Base-by-base conservation (phyloP, 1,140 invertebrate genomes). In the Melitaea cinxia region DNA sequence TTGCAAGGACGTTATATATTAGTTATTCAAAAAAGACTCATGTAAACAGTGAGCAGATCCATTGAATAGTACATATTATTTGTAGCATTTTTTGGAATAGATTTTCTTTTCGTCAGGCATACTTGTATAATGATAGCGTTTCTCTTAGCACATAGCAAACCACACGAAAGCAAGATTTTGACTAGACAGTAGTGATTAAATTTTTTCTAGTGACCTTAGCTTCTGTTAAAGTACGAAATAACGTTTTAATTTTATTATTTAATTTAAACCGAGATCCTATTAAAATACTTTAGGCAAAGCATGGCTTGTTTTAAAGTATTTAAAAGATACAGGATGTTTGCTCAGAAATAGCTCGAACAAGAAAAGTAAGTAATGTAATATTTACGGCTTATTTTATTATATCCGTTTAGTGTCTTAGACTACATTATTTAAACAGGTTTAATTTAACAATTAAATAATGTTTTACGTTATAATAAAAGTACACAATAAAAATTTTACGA, bases 121-220 rank as follows among this genome's bases (percentile, higher is more conserved):
- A n/a, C n/a, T n/a, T n/a, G n/a, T n/a, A n/a, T n/a, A n/a, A n/a
- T n/a, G n/a, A n/a, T n/a, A n/a, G n/a, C n/a, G n/a, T n/a, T n/a
- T n/a, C n/a, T n/a, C n/a, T n/a, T n/a, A n/a, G n/a, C n/a, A n/a
- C n/a, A n/a, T n/a, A n/a, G n/a, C n/a, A n/a, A n/a, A 42, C 54
- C 37, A 23, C 54, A 56, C 10, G 14, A 56, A 56, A 23, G 35
- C 37, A 15, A 55, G 30, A 17, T 56, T 21, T 42, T 42, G 54
- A 42, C 54, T 42, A 56, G 54, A 56, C 54, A 26, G 14, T 26
- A 26, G 39, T 56, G 42, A 56, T 56, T 56, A 56, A 45, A 56
- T 42, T 26, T 28, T 23, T 56, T 42, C 37, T 42, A 42, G 37
- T 56, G 24, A 42, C 39, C 37, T 37, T 37, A 37, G 33, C 53